These are phyloP conservation scores for Ondatra zibethicus DNA, from an alignment of 2,113 vertebrate species.

Conservation along the genomic window DNA sequence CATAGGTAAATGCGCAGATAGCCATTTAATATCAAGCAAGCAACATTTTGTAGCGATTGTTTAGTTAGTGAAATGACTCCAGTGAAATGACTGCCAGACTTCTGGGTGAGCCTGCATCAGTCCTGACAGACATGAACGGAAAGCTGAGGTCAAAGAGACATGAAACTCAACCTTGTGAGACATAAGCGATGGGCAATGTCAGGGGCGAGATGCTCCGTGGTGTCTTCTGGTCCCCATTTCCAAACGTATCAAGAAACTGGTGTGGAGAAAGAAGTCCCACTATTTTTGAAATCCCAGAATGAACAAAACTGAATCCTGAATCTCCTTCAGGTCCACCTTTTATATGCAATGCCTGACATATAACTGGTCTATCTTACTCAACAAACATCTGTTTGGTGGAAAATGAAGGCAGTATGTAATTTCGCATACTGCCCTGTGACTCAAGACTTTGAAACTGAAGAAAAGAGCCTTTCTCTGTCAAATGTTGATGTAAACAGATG, in stretches of 20 bases:
- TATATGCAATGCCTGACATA: not conserved
- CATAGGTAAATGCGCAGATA: not conserved
- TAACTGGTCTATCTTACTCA: not conserved
- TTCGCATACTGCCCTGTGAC: not conserved
- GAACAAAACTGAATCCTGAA: not conserved
- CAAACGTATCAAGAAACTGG: not conserved
- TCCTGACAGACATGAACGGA: not conserved
- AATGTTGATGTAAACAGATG: not conserved
- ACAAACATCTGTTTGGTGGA: not conserved
- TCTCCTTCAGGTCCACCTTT: not conserved
- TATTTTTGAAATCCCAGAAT: not conserved
- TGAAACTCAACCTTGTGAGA: not conserved
- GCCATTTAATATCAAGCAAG: not conserved
- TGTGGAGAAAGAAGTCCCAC: not conserved
- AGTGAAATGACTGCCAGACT: too few species aligned
- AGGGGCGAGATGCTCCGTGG: fast-evolving
- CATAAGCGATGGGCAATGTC: not conserved
- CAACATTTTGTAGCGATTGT: not conserved
- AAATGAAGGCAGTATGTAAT: not conserved
- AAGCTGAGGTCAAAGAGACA: not conserved
- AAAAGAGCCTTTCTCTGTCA: not conserved
- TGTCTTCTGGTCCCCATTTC: not conserved
- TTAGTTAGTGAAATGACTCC: not conserved
- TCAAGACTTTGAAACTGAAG: not conserved
- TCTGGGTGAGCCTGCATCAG: not conserved